These are phyloP conservation scores for Cydia pomonella DNA, from an alignment of 1,140 invertebrate genomes.

Conservation along the genomic window DNA sequence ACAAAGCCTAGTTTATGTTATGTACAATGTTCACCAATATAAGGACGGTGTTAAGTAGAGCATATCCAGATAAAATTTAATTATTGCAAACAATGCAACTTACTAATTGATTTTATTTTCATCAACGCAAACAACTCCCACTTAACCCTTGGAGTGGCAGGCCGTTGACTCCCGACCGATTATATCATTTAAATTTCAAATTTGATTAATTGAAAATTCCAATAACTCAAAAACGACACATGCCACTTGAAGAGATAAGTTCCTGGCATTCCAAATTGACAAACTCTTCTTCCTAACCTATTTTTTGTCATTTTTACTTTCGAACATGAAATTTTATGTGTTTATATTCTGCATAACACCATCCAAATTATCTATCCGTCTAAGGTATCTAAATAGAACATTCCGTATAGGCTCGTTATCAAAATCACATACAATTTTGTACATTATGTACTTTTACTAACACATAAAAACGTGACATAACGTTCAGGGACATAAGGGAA, in stretches of 20 bases:
- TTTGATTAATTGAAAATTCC: too few species aligned
- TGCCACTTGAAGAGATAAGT: too few species aligned
- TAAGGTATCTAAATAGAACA: neutral
- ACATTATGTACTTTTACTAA: slow-evolving; percentile 24
- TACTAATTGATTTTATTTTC: too few species aligned
- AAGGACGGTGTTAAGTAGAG: neutral
- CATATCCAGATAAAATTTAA: neutral
- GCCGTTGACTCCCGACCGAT: too few species aligned
- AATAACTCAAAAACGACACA: too few species aligned
- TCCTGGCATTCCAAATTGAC: too few species aligned
- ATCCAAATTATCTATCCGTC: neutral
- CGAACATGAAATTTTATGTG: neutral
- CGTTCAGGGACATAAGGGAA: neutral
- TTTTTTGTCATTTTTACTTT: too few species aligned
- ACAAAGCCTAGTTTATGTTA: neutral
- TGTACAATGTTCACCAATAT: neutral
- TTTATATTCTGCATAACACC: neutral
- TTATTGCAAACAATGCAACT: too few species aligned
- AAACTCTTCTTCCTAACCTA: too few species aligned
- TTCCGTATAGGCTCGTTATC: neutral
- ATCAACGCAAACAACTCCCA: too few species aligned
- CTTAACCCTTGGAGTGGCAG: too few species aligned
- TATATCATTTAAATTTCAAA: too few species aligned
- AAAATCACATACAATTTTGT: slow-evolving; percentile 27
- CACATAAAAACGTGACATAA: neutral